Conservation (phyloP, 1,140 invertebrate species). For the Nylanderia fulva region DNA sequence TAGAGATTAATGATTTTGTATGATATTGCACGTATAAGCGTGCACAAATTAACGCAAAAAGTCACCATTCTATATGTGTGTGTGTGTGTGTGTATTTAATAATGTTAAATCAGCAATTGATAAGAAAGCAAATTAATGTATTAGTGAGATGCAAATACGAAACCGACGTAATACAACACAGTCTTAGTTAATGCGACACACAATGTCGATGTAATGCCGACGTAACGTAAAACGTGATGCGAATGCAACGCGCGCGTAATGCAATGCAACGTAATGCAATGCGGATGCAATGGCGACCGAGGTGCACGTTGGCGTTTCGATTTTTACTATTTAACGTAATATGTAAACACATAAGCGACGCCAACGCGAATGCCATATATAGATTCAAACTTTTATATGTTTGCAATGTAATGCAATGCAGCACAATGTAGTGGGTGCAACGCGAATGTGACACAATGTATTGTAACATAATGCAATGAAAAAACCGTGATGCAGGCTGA, state of each 20-base stretch:
- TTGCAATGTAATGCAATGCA: background rate
- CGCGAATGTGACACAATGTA: background rate
- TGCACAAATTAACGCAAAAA: background rate
- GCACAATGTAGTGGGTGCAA: background rate
- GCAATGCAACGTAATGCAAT: conserved; percentile 35
- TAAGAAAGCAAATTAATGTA: conserved; percentile 9
- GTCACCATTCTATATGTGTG: background rate
- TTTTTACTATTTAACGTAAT: conserved; percentile 33
- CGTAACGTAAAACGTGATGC: conserved; percentile 47
- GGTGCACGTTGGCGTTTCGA: conserved; percentile 2
- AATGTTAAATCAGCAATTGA: conserved; percentile 29
- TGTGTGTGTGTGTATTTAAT: no score
- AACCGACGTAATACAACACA: conserved; percentile 5
- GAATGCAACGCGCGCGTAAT: conserved; percentile 38
- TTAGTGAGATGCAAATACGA: conserved; percentile 7
- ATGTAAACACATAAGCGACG: background rate
- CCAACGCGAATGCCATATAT: background rate
- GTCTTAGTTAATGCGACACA: background rate
- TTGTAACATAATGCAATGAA: background rate
- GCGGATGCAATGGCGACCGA: background rate
- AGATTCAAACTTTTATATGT: background rate
- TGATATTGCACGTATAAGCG: background rate
- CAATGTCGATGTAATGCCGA: conserved; percentile 43
- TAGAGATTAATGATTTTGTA: background rate
- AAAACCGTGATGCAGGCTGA: background rate